These are phyloP conservation scores for Chiloscyllium punctatum DNA, from an alignment of 2,797 vertebrate genomes.

Conservation along the genomic window DNA sequence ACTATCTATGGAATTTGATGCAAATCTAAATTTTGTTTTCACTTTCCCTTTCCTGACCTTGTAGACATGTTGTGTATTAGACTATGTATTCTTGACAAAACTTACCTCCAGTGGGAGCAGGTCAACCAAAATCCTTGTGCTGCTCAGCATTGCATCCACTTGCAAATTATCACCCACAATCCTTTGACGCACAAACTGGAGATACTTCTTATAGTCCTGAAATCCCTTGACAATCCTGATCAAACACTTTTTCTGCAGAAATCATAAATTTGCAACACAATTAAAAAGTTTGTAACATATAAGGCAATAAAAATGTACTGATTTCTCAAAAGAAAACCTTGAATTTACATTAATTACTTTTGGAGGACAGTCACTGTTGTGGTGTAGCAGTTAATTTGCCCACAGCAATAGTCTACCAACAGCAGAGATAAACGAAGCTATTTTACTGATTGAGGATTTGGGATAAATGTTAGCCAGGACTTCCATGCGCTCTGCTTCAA, in stretches of 20 bases:
- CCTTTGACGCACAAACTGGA: constrained; percentile 20
- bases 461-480: background rate
- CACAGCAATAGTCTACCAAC: background rate
- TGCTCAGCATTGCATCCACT: constrained; percentile 29
- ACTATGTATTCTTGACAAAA: background rate
- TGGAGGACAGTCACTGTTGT: background rate
- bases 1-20: background rate
- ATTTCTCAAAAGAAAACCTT: background rate
- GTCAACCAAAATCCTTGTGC: constrained; percentile 16
- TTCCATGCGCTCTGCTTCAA: background rate
- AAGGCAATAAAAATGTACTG: background rate
- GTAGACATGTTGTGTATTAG: background rate
- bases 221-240: constrained; percentile 9
- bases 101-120: constrained; percentile 29
- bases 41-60: background rate
- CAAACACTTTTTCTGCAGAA: constrained; percentile 27
- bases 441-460: background rate
- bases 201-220: constrained; percentile 28
- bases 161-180: background rate
- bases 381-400: background rate
- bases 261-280: background rate
- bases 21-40: background rate
- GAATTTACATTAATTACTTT: background rate
- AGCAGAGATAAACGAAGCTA: background rate
- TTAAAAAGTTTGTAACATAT: background rate